Conservation (phyloP, 2,888 invertebrate species). For the Drosophila hamatofila region DNA sequence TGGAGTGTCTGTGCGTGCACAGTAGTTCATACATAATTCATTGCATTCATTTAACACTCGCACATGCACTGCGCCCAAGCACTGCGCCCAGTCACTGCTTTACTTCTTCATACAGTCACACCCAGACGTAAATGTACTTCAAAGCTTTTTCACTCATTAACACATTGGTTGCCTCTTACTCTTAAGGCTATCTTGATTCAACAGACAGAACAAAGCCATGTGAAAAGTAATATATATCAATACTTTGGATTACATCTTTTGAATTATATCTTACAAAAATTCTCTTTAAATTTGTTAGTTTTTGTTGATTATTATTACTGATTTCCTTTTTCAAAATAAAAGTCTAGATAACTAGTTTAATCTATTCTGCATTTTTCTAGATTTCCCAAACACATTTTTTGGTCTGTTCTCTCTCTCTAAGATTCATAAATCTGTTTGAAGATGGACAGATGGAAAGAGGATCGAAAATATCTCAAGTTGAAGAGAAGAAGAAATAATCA, state of each 20-base stretch:
- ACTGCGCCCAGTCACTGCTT: constrained; percentile 34
- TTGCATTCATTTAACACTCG: constrained; percentile 79
- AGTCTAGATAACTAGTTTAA: too few relatives aligned
- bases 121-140: constrained; percentile 29
- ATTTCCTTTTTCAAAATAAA: background rate
- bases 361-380: too few relatives aligned
- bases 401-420: too few relatives aligned
- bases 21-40: constrained; percentile 80
- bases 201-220: too few relatives aligned
- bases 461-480: too few relatives aligned
- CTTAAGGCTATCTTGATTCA: constrained; percentile 8
- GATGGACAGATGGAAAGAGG: too few relatives aligned
- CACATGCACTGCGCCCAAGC: constrained; percentile 32
- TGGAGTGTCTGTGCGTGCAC: constrained; percentile 32
- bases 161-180: constrained; percentile 36
- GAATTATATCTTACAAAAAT: too few relatives aligned
- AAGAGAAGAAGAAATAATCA: too few relatives aligned
- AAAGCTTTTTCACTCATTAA: constrained; percentile 64
- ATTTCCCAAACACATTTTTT: too few relatives aligned
- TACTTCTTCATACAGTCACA: constrained; percentile 52
- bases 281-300: too few relatives aligned
- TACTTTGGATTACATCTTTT: too few relatives aligned
- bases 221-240: background rate
- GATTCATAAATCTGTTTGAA: too few relatives aligned
- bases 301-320: background rate